Evolutionary conservation across 1,140 invertebrate genomes (phyloP).

Genomic region (Dendrolimus kikuchii): DNA sequence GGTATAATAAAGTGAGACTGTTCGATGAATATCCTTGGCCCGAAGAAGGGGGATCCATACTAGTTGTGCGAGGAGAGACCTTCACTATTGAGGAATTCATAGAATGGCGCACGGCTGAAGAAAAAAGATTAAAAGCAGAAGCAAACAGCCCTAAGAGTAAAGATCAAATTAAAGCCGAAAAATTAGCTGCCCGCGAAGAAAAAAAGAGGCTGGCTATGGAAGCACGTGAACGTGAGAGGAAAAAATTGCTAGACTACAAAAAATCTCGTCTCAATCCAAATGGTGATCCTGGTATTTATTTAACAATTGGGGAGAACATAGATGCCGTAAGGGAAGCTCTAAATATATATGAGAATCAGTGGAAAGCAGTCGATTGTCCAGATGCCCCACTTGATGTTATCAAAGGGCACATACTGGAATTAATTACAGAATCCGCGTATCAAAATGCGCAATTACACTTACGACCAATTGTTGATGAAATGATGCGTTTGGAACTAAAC

Average conservation of each 20-base stretch:
- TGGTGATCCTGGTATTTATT: slow-evolving; percentile 55
- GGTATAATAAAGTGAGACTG: slow-evolving; percentile 56
- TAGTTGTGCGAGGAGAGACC: slow-evolving; percentile 57
- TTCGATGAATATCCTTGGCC: slow-evolving; percentile 63
- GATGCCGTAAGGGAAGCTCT: slow-evolving; percentile 32
- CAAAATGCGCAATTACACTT: slow-evolving; percentile 43
- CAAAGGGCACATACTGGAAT: slow-evolving; percentile 42
- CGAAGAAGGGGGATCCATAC: slow-evolving; percentile 58
- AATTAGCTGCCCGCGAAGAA: slow-evolving; percentile 40
- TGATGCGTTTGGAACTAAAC: slow-evolving; percentile 54
- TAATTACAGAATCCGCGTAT: slow-evolving; percentile 50
- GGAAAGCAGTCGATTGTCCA: slow-evolving; percentile 39
- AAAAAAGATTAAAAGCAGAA: slow-evolving; percentile 49
- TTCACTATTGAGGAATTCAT: slow-evolving; percentile 55
- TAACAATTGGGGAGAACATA: slow-evolving; percentile 29
- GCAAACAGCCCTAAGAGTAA: slow-evolving; percentile 41
- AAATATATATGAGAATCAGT: slow-evolving; percentile 46
- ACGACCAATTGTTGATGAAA: slow-evolving; percentile 55
- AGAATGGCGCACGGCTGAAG: slow-evolving; percentile 45
- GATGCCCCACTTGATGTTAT: slow-evolving; percentile 37
- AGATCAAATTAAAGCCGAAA: slow-evolving; percentile 62
- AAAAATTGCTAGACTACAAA: slow-evolving; percentile 48
- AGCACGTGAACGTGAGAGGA: slow-evolving; percentile 44
- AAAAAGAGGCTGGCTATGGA: slow-evolving; percentile 42
- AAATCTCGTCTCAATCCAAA: slow-evolving; percentile 52